Evolutionary conservation across 1,140 invertebrate genomes (phyloP), one percentile per base, ranked within the genome.

Genomic region (Drosophila novamexicana): DNA sequence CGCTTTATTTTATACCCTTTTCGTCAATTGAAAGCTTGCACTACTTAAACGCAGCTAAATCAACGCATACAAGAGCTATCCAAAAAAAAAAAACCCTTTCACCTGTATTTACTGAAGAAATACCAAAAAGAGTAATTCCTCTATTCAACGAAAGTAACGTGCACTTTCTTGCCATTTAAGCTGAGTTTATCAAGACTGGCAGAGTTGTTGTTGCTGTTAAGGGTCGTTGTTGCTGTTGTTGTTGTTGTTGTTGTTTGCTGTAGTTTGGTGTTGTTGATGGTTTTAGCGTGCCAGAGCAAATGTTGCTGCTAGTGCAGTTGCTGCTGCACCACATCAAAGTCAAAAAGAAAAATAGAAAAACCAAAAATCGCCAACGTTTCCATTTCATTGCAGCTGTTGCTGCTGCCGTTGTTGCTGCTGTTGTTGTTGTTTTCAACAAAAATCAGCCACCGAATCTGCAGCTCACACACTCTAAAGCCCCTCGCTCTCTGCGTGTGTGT

Each of bases 341-440:
- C 45, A 80, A 50, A 76, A 77, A 74, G 75, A 70, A 76, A 73
- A 69, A 75, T 75, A 68, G 59, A 62, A 56, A 68, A 49, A 71
- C 81, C 50, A 57, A 75, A 64, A 85, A 88, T 76, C 65, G 83
- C 64, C 67, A 82, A 77, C 82, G 70, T 76, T 82, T 85, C 81
- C 75, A 85, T 80, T 86, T 85, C 79, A 85, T 85, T 86, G 81
- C 82, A 79, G 64, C 65, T 64, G 69, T 66, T 71, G 74, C 7
- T 29, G 22, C 22, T 29, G 22, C 22, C 3, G 22, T 22, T 22
- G 22, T 22, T 29, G 22, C 4, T 29, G 22, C 2, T 22, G 1
- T 29, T 71, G 57, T 7, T 52, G 58, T 64, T 69, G 58, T 66
- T 71, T 47, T 75, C 57, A 57, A 57, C 73, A 64, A 58, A 39